Evolutionary conservation across 2,113 vertebrate species (phyloP).

Genomic region (Pomatorhinus ruficollis): DNA sequence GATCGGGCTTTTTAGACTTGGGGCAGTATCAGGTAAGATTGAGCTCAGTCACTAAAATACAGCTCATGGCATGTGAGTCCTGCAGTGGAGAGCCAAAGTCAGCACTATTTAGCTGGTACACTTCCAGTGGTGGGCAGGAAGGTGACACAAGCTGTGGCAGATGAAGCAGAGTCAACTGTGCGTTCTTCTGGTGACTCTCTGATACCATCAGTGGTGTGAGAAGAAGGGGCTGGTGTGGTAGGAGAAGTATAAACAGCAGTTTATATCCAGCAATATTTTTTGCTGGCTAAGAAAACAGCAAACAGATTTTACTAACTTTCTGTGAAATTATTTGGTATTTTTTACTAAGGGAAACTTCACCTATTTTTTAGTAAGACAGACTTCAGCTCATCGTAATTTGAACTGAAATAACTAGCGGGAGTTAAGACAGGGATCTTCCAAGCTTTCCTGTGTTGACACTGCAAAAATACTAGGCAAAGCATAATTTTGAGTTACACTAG

Average conservation of each 20-base stretch:
- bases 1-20: not conserved
- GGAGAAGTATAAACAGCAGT: not conserved
- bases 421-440: not conserved
- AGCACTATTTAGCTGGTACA: not conserved
- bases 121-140: not conserved
- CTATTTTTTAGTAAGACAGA: not conserved
- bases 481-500: not conserved
- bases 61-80: fast-evolving
- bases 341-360: not conserved
- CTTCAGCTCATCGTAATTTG: not conserved
- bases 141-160: not conserved
- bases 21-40: not conserved
- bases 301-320: not conserved
- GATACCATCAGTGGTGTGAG: not conserved
- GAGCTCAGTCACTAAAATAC: not conserved
- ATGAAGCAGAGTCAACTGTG: not conserved
- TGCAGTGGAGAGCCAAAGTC: not conserved
- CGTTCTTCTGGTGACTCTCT: not conserved
- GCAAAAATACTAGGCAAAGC: not conserved
- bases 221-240: not conserved
- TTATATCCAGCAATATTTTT: not conserved
- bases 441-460: not conserved
- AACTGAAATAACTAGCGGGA: not conserved
- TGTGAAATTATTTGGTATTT: not conserved
- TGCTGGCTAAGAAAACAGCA: not conserved